Conservation (phyloP, 2,888 invertebrate genomes). For the Dione juno region DNA sequence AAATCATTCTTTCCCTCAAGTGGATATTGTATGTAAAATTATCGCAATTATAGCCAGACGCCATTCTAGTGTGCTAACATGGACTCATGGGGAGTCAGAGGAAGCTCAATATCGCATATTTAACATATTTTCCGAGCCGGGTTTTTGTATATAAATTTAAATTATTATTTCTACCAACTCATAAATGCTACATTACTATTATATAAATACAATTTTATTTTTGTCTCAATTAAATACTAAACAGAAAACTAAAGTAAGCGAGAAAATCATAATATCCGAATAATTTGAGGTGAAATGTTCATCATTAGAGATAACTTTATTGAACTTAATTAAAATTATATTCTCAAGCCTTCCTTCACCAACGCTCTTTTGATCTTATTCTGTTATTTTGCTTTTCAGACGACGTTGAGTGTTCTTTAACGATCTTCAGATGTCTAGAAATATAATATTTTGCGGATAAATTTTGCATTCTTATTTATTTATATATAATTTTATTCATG, state of each 20-base stretch:
- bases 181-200: neutral
- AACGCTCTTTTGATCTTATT: slow-evolving; percentile 16
- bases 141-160: too few species aligned
- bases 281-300: neutral
- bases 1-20: too few species aligned
- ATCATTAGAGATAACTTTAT: slow-evolving; percentile 14
- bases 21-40: too few species aligned
- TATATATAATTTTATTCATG: neutral
- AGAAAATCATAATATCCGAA: neutral
- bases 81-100: too few species aligned
- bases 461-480: neutral
- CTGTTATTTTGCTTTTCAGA: slow-evolving; percentile 19
- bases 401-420: slow-evolving; percentile 16
- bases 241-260: slow-evolving; percentile 1
- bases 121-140: too few species aligned
- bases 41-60: too few species aligned
- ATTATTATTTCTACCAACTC: neutral
- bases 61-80: too few species aligned
- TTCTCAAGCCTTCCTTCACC: neutral
- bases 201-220: neutral
- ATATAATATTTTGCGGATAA: slow-evolving; percentile 4
- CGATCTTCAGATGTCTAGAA: slow-evolving; percentile 13
- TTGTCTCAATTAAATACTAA: neutral
- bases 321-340: slow-evolving; percentile 16
- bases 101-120: too few species aligned